Base-by-base conservation (phyloP, 1,140 invertebrate genomes). In the Cyphomyrmex costatus region DNA sequence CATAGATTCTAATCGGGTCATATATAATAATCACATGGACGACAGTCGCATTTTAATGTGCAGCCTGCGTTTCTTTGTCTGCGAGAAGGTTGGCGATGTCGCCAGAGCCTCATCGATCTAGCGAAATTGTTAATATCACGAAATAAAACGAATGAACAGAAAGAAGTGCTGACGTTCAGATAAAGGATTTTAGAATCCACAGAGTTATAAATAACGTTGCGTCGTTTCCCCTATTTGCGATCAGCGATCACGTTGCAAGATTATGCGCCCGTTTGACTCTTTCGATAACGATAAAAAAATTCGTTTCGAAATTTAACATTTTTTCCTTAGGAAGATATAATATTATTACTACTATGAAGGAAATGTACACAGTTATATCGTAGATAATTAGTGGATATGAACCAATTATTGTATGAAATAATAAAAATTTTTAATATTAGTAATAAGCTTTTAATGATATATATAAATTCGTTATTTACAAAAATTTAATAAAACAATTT, bases 21-120 rank as follows among this genome's bases (percentile, higher is more conserved):
- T 85, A 90, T 85, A 90, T 73, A 84, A 78, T 79, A 74, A 84
- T 90, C 86, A 90, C 86, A 83, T 90, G 89, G n/a, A 56, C 49
- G 74, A 89, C 78, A 89, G 51, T 68, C 61, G 66, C 3, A 33
- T 86, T 70, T 42, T 58, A 82, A 87, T 30, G 24, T 19, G 42
- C 16, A 4, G n/a, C 21, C 65, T 68, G 36, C 21, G 21, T 68
- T 68, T 68, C 65, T 61, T 51, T 56, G 60, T 53, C 24, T 27
- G 1, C n/a, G 8, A 73, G 21, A 49, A 33, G 27, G 30, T n/a
- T 19, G n/a, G 49, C 79, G 68, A 76, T 71, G 71, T 84, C 8
- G 33, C 12, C 33, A 24, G 49, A 84, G 42, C 53, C 33, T 77
- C 14, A 42, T 80, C 42, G 24, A 77, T 77, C 14, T 53, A 51